Base-by-base conservation (phyloP, 1,140 invertebrate genomes). In the Drosophila orosa region DNA sequence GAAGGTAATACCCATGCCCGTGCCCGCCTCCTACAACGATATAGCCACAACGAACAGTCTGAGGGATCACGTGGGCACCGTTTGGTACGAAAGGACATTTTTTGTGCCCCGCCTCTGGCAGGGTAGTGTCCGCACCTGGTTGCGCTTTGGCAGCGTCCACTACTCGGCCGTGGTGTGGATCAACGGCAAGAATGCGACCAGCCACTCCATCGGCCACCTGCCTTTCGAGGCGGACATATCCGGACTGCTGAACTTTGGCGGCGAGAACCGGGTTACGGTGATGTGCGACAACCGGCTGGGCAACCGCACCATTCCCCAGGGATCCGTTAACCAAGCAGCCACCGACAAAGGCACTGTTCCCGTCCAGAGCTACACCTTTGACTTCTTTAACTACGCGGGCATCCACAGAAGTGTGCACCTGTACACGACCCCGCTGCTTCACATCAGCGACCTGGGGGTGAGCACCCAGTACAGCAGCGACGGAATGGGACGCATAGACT, bases 301-400 rank as follows among this genome's bases (percentile, higher is more conserved):
- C 2, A 93, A 94, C 17, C 94, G 94, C 24, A 98, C 96, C 10
- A 92, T 98, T 1, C 97, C 97, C 5, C 97, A 98, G 92, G 97
- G 97, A 40, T 92, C 87, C 42, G 91, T 97, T 8, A 78, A 92
- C 10, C 93, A 95, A 63, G 91, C 75, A 92, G 93, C 92, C 19
- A 95, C 94, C 61, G 95, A 97, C 80, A 94, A 94, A 52, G 93
- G 94, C 25, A 93, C 93, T 1, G 94, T 94, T 48, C 94, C 95
- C 62, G 92, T 95, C n/a, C 97, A 98, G 87, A 93, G 94, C 9
- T 97, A 98, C 66, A 95, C 96, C n/a, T 99, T 99, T 91, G 98
- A 99, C 91, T 99, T 99, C 92, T 99, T 98, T 92, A 99, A 99
- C 92, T 99, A 99, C 92, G 98, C 98, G 6, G 98, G 98, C 2